Evolutionary conservation across 2,797 vertebrate genomes (phyloP).

Genomic region (Betta splendens): DNA sequence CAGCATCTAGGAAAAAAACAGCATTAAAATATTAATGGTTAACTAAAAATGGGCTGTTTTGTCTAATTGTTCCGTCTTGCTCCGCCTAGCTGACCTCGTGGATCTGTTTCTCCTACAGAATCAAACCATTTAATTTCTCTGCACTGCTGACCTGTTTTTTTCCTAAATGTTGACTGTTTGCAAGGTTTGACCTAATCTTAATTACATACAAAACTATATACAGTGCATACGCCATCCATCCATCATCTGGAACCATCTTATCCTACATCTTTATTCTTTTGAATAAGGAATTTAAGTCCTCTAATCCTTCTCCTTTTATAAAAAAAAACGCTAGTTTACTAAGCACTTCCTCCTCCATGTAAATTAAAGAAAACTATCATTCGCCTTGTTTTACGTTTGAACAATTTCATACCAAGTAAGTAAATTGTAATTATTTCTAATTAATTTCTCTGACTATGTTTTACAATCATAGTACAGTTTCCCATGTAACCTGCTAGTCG

Average conservation of each 20-base stretch:
- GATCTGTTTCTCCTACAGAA: conserved; percentile 36
- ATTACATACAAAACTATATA: too few species aligned
- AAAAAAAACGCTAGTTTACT: too few species aligned
- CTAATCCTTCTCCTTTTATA: too few species aligned
- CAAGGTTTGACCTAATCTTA: background rate
- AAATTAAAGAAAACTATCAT: too few species aligned
- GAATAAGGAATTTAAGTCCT: too few species aligned
- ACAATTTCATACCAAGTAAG: too few species aligned
- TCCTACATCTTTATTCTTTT: too few species aligned
- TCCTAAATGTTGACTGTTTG: conserved; percentile 12
- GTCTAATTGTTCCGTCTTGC: conserved; percentile 42
- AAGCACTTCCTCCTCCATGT: too few species aligned
- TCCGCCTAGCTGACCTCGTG: conserved; percentile 46
- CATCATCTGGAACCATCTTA: too few species aligned
- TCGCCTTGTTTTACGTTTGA: too few species aligned
- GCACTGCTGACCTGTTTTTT: conserved; percentile 22
- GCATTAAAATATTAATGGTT: conserved; percentile 38
- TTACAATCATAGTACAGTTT: background rate
- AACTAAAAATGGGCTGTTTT: conserved; percentile 29
- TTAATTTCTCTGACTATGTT: background rate
- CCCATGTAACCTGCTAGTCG: background rate
- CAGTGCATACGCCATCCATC: too few species aligned
- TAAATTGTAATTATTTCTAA: too few species aligned
- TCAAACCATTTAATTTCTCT: conserved; percentile 35
- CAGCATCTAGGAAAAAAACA: conserved; percentile 35